Evolutionary conservation across 2,797 vertebrate genomes (phyloP), one percentile per base, ranked within the genome.

Genomic region (Myripristis jacobus): DNA sequence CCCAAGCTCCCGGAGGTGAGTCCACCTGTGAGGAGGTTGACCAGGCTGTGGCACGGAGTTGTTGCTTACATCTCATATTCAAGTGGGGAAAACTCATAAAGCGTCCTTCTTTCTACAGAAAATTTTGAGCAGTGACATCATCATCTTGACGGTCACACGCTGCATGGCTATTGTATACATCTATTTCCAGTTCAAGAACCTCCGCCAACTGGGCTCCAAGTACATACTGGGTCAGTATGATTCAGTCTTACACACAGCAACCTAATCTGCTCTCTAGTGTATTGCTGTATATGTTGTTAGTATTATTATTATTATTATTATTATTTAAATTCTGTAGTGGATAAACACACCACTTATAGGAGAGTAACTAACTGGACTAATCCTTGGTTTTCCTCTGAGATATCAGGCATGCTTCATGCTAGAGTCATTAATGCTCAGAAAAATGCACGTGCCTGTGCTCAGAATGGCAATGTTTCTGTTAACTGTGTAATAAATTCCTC

Each of bases 101-200:
- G 6, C 25, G 18, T 44, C 64, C 24, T 59, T 64, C 56, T 66
- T 52, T 67, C 11, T 75, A 16, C 87, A 99, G 97, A 95, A 96
- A 87, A 84, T 95, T 82, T 92, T 96, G 70, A 97, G 96, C 92
- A 97, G 97, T 59, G 96, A 98, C 75, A 91, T 97, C 31, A 96
- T 98, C 81, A 97, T 98, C 85, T 83, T 99, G 62, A 97, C 96
- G 25, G 94, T 99, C 85, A 98, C 97, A 0, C 95, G 97, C 75
- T 99, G 97, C 88, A 96, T 98, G 87, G 98, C 98, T 70, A 96
- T 99, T 47, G 88, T 99, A 66, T 99, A 99, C 79, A 97, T 99
- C 91, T 99, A 99, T 80, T 98, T 98, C 90, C 98, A 99, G 86
- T 99, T 99, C 88, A 97, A 97, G 92, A 98, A 97, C 85, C 92